Evolutionary conservation across 2,888 invertebrate species (phyloP).

Genomic region (Zeuzera pyrina): DNA sequence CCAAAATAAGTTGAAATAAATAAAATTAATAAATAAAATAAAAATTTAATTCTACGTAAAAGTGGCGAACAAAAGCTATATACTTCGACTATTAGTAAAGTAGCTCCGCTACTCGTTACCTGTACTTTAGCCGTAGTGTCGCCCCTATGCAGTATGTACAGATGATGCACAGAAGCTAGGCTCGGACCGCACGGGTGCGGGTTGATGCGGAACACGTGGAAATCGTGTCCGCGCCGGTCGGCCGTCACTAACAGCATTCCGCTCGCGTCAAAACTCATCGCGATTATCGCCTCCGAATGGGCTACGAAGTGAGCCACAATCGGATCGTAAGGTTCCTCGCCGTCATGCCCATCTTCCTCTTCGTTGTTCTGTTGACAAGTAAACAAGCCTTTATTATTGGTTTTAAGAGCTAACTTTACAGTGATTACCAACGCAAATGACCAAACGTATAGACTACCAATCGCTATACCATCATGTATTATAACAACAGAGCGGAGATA

Average conservation of each 20-base stretch:
- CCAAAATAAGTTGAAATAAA: background rate
- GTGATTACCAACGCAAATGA: too few species aligned
- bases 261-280: slow-evolving; percentile 91
- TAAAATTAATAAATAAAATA: background rate
- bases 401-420: too few species aligned
- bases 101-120: slow-evolving; percentile 36
- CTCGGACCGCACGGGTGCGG: slow-evolving; percentile 92
- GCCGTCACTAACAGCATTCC: slow-evolving; percentile 93
- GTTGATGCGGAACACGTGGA: slow-evolving; percentile 95
- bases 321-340: slow-evolving; percentile 78
- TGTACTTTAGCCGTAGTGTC: slow-evolving; percentile 97
- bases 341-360: slow-evolving; percentile 73
- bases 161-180: slow-evolving; percentile 92
- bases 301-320: slow-evolving; percentile 91
- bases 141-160: slow-evolving; percentile 95
- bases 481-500: too few species aligned
- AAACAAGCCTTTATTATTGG: too few species aligned
- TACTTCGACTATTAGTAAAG: too few species aligned
- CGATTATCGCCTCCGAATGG: slow-evolving; percentile 90
- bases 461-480: too few species aligned
- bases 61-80: too few species aligned
- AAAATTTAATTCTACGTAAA: background rate
- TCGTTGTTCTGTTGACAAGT: slow-evolving; percentile 53
- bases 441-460: too few species aligned
- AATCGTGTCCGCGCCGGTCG: slow-evolving; percentile 94